phyloP scores from a whole-genome alignment of 2,797 vertebrate species.

The Coendou prehensilis region DNA sequence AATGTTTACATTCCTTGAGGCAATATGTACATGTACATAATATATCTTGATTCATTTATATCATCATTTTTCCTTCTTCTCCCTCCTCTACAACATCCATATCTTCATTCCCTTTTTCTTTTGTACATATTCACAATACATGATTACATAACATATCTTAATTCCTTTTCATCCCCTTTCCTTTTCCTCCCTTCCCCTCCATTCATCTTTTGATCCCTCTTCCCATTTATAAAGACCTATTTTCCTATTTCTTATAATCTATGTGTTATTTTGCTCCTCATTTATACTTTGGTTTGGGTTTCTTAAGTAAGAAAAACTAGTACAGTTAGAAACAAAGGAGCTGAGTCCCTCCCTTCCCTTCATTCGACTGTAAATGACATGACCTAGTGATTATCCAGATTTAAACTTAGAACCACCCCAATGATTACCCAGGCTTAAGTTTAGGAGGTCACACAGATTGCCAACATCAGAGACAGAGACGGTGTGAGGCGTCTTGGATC shows the following conservation, averaged over 20 bases:
- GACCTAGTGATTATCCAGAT: background rate
- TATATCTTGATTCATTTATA: background rate
- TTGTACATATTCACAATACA: background rate
- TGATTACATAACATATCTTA: background rate
- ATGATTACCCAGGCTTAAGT: background rate
- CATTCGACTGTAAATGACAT: background rate
- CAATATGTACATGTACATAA: background rate
- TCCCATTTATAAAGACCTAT: background rate
- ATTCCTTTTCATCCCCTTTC: background rate
- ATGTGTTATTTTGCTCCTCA: background rate
- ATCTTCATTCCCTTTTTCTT: background rate
- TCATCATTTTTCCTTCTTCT: background rate
- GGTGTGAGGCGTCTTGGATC: background rate
- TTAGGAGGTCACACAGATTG: background rate
- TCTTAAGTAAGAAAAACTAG: background rate
- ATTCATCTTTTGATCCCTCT: background rate
- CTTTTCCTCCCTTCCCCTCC: background rate
- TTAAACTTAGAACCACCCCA: background rate
- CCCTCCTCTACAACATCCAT: background rate
- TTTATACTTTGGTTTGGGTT: background rate
- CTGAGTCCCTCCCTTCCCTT: background rate
- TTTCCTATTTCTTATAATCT: background rate
- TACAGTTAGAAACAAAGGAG: background rate
- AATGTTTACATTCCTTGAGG: background rate
- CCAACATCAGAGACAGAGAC: background rate